These are phyloP conservation scores for Yponomeuta malinellus DNA, from an alignment of 2,888 invertebrate species.

Conservation along the genomic window DNA sequence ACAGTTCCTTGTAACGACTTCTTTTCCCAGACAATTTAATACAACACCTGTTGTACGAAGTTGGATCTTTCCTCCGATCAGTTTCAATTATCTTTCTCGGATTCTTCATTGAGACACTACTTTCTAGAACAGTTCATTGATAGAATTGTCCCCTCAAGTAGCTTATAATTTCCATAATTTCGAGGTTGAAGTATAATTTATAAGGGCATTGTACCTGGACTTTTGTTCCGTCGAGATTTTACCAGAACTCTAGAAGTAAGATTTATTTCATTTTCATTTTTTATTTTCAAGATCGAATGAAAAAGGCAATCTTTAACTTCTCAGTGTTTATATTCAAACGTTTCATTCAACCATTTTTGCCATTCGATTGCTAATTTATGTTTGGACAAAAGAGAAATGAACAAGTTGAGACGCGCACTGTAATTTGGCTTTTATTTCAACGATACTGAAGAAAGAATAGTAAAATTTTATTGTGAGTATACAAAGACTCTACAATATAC, in stretches of 20 bases:
- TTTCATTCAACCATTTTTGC: background rate
- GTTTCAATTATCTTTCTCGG: constrained; percentile 26
- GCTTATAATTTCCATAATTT: constrained; percentile 5
- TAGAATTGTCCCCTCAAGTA: constrained; percentile 10
- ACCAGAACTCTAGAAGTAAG: background rate
- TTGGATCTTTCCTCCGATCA: constrained; percentile 20
- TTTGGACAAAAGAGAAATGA: background rate
- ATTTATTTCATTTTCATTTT: no score
- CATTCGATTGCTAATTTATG: background rate
- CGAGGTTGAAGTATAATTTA: background rate
- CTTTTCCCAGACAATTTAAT: background rate
- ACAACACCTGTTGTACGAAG: background rate
- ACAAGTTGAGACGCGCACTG: background rate
- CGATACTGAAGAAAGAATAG: background rate
- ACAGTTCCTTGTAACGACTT: background rate
- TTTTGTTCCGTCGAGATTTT: background rate
- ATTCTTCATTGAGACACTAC: constrained; percentile 21
- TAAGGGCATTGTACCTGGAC: background rate
- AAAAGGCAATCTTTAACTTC: background rate
- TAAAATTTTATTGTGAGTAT: background rate
- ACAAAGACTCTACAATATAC: background rate
- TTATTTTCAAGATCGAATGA: background rate
- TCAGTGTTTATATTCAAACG: background rate
- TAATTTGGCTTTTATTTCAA: background rate
- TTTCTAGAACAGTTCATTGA: constrained; percentile 21